Evolutionary conservation across 2,797 vertebrate genomes (phyloP), one percentile per base, ranked within the genome.

Genomic region (Etheostoma nigrum): DNA sequence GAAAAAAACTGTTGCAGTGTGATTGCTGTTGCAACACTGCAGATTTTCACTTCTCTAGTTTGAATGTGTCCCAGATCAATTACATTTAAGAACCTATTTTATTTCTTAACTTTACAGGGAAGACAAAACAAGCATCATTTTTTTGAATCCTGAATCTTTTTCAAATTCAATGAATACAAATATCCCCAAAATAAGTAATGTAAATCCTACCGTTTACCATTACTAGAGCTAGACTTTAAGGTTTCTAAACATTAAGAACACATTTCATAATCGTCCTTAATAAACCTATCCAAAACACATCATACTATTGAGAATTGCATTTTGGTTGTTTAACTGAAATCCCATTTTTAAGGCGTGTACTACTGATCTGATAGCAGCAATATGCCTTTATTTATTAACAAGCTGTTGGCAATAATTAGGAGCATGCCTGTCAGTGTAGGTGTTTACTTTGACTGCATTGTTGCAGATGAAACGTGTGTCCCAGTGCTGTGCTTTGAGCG

Each of bases 371-470:
- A 88, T 88, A 76, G 82, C 60, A 79, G 71, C 90, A 88, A 87
- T 86, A 86, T 89, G 88, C 78, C 82, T 83, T 81, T 83, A 82
- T 88, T 90, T 80, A 92, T 89, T 84, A 88, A 82, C 75, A 83
- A 68, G 74, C 78, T 79, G 76, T 63, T 81, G 78, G 72, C 67
- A 83, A 68, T 92, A 90, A 92, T 94, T 88, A 90, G 86, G 74
- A 77, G 55, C 77, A 49, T 78, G 86, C 78, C 52, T 72, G 82
- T 40, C 55, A 74, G 86, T 25, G 73, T 76, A 61, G 90, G 85
- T 78, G 88, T 92, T 91, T 72, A 59, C 77, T 93, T 83, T 92
- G 91, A 92, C 82, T 81, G 76, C 75, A 51, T 65, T 85, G 83
- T 75, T 85, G 81, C 85, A 84, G 85, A 84, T 91, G 86, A 90